Base-by-base conservation (phyloP, 1,140 invertebrate genomes). In the Paramacrobiotus metropolitanus region DNA sequence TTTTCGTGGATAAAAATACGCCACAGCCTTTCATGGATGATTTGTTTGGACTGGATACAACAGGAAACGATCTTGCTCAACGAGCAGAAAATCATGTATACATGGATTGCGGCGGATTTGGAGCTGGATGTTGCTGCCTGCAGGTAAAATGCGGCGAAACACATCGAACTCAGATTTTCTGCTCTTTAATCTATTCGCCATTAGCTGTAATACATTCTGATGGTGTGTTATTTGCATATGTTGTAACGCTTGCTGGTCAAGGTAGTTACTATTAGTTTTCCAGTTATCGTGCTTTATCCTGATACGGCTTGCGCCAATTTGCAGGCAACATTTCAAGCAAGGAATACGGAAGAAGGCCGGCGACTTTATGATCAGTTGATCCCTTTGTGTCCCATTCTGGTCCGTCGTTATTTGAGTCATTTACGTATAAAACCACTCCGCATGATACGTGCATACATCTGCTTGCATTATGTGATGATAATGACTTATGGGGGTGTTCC, bases 91-190 rank as follows among this genome's bases (percentile, higher is more conserved):
- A 93, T 76, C 86, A 89, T 69, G 83, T 97, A 62, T 90, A 94
- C 67, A 83, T 98, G 83, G 94, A 99, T 73, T 87, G 90, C 1
- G 98, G 98, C 92, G 93, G 90, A 30, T 98, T 98, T 74, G 95
- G 95, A 44, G 44, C 59, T 94, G 93, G 94, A 31, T 93, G 87
- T 70, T 95, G 87, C 68, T 98, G 94, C 72, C 77, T 99, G 4
- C 95, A 99, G 73, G 76, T 93, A 28, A 92, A 88, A 30, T 94
- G 92, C 73, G 74, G 76, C 67, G 71, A 68, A 67, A 30, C 21
- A 28, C 40, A n/a, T n/a, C n/a, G n/a, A n/a, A n/a, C n/a, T n/a
- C n/a, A n/a, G n/a, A n/a, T n/a, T n/a, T n/a, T n/a, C n/a, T n/a
- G n/a, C n/a, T n/a, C n/a, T n/a, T n/a, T n/a, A n/a, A n/a, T n/a